Base-by-base conservation (phyloP, 2,888 invertebrate species). In the Entomobrya multifasciata region DNA sequence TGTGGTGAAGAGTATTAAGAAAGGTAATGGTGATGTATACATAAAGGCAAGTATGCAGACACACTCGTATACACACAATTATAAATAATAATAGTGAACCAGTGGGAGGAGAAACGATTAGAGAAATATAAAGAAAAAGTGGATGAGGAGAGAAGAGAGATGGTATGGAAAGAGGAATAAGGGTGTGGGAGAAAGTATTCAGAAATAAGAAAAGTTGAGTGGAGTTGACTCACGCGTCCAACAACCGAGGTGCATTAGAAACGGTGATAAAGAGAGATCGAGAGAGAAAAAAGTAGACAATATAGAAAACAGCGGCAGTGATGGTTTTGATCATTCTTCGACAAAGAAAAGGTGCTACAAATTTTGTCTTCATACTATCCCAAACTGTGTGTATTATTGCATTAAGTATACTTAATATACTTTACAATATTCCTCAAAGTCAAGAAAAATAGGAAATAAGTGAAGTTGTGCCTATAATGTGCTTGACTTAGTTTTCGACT, bases 1-100 rank as follows among this genome's bases (percentile, higher is more conserved):
- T 20, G 55, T 20, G 6, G 11, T 17, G 36, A 8, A 36, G 36
- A 36, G 36, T 36, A 36, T 6, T 6, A 36, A 36, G 8, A 36
- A 4, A 36, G 36, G 36, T 36, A 36, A 8, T 36, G 36, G 36
- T n/a, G 17, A 0, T 36, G 17, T 65, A n/a, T 22, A 41, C 10
- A 17, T 15, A n/a, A 67, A 44, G 22, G 67, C 11, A 44, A 41
- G 67, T 41, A 41, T 67, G 22, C 25, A 1, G 44, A 67, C n/a
- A 27, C 8, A 62, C 13, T n/a, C n/a, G n/a, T n/a, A 22, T 20
- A n/a, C 62, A 41, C 44, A 67, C 67, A 67, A 67, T 67, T 67
- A 67, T 67, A 67, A 67, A 67, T 67, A 67, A 67, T 44, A 67
- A 67, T 67, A 67, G 67, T 67, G 67, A 47, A 70, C 44, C 47